Evolutionary conservation across 2,113 vertebrate species (phyloP).

Genomic region (Bagarius yarrelli): DNA sequence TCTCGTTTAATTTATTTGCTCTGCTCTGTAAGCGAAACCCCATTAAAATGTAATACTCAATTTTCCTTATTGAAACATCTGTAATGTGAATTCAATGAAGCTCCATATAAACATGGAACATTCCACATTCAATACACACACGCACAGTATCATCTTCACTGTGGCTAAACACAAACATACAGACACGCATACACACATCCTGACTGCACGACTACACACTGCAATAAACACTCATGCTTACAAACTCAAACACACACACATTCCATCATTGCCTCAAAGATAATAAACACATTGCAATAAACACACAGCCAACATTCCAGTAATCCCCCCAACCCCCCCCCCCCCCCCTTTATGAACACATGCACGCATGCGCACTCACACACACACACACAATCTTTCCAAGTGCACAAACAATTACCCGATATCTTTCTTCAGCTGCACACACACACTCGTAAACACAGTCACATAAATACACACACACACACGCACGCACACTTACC

Average conservation of each 20-base stretch:
- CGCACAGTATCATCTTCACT: conserved; percentile 12
- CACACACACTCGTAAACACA: conserved; percentile 21
- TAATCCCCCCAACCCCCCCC: conserved; percentile 29
- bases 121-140: conserved; percentile 14
- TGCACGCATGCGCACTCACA: conserved; percentile 5
- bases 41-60: background rate
- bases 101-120: conserved; percentile 3
- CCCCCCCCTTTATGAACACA: background rate
- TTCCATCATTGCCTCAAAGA: conserved; percentile 34
- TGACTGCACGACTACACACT: conserved; percentile 33
- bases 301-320: conserved; percentile 46
- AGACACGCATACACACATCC: conserved; percentile 33
- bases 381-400: conserved; percentile 1
- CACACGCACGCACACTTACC: conserved; percentile 58
- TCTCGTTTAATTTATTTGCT: background rate
- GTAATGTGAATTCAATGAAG: background rate
- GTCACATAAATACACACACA: conserved; percentile 15
- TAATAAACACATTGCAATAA: conserved; percentile 45
- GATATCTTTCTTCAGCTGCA: conserved; percentile 28
- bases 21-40: background rate
- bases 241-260: conserved; percentile 7
- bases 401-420: conserved; percentile 44
- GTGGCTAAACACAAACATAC: conserved; percentile 45
- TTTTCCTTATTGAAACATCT: background rate
- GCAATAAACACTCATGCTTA: conserved; percentile 37